Evolutionary conservation across 2,888 invertebrate genomes (phyloP), one percentile per base, ranked within the genome.

Genomic region (Tetheella fluctuosa): DNA sequence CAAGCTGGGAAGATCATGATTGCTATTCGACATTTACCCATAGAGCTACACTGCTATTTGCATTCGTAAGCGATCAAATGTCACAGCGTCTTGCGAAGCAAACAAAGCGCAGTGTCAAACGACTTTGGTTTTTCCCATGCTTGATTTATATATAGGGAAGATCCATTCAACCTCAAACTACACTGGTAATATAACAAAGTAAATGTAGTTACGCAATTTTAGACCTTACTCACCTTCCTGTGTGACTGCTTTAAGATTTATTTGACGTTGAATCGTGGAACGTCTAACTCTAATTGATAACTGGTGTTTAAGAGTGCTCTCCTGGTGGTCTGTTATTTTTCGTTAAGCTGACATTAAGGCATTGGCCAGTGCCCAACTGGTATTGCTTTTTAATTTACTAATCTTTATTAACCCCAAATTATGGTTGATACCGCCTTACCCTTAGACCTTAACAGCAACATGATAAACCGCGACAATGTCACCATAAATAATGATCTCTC

Each of bases 401-500:
- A 65, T 63, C 60, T 59, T 59, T 59, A 64, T 71, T 65, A 68
- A 68, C 58, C 57, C 67, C 59, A 30, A 68, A 64, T 63, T 62
- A 60, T 59, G 61, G 64, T 64, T 61, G 61, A 70, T 65, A 65
- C 65, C 64, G 62, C 57, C 59, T 60, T 58, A 60, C 57, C 64
- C 54, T 65, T 62, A 65, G n/a, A 39, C 39, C 39, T 56, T 68
- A 68, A 73, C 71, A 63, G 66, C 73, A 80, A 79, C 80, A 79
- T 79, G 71, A 80, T 79, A 71, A 77, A 67, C 79, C 73, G 71
- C 72, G 80, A 83, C 80, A 75, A 68, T 82, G 82, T 79, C 83
- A 77, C 69, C 76, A 86, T 89, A 90, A 89, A 91, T 89, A 86
- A 85, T 72, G 67, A 34, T 55, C 67, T 71, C 77, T 79, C 73